Evolutionary conservation across 2,888 invertebrate genomes (phyloP).

Genomic region (Agrotis segetum): DNA sequence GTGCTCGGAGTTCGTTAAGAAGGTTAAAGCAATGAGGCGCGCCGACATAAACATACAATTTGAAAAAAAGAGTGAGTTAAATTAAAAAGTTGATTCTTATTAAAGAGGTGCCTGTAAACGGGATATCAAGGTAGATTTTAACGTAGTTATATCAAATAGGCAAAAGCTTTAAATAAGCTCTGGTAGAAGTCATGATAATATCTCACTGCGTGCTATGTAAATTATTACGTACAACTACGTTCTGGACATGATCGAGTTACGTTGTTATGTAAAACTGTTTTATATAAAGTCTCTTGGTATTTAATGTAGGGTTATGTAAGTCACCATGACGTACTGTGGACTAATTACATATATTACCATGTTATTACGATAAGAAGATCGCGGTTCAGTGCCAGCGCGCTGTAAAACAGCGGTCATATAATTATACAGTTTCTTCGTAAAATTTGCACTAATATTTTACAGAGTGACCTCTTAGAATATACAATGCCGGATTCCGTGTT

Average conservation of each 20-base stretch:
- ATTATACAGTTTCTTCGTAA: slow-evolving; percentile 7
- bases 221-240: slow-evolving; percentile 23
- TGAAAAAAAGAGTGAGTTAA: too few relatives aligned
- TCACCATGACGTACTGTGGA: slow-evolving; percentile 33
- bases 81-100: too few relatives aligned
- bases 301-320: slow-evolving; percentile 43
- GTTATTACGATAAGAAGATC: slow-evolving; percentile 54
- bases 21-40: too few relatives aligned
- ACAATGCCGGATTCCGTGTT: too few relatives aligned
- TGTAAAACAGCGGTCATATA: slow-evolving; percentile 6
- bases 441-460: background rate
- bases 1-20: too few relatives aligned
- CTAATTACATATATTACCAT: slow-evolving; percentile 63
- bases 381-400: slow-evolving; percentile 31
- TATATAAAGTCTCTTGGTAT: slow-evolving; percentile 46
- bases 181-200: background rate
- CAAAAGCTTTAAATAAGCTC: background rate
- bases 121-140: background rate
- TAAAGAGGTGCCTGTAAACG: background rate
- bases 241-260: slow-evolving; percentile 20
- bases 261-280: slow-evolving; percentile 46
- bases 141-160: background rate
- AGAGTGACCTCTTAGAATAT: too few relatives aligned
- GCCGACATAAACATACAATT: too few relatives aligned
- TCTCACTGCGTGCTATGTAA: slow-evolving; percentile 25